Conservation (phyloP, 2,113 vertebrate species). For the Eclectus roratus region DNA sequence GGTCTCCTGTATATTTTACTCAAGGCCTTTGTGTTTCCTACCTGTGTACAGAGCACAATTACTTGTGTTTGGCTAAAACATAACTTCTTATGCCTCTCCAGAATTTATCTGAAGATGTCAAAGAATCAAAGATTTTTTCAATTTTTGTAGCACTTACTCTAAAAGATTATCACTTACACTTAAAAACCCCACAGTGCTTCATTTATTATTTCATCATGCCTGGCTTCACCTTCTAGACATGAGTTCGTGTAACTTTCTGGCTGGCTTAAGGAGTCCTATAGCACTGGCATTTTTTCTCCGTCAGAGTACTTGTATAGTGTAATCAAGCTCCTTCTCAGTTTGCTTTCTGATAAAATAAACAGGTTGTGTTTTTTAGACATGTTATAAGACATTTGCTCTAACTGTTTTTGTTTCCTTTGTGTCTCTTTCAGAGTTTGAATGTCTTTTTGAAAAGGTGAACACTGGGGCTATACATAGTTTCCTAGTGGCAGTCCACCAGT, state of each 20-base stretch:
- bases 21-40: not conserved
- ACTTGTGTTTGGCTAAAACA: not conserved
- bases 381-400: not conserved
- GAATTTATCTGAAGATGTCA: not conserved
- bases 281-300: not conserved
- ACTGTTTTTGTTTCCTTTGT: not conserved
- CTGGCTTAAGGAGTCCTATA: not conserved
- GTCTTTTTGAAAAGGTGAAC: not conserved
- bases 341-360: conserved; percentile 12
- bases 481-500: not conserved
- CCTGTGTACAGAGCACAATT: not conserved
- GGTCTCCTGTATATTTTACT: not conserved
- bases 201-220: not conserved
- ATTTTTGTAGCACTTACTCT: not conserved
- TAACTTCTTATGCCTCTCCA: not conserved
- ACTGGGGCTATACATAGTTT: not conserved
- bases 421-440: not conserved
- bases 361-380: not conserved
- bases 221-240: not conserved
- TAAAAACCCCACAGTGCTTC: not conserved
- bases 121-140: not conserved
- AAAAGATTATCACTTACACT: not conserved
- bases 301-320: not conserved
- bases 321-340: not conserved
- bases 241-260: not conserved